These are phyloP conservation scores for Himalopsyche japonica DNA, from an alignment of 2,888 invertebrate species.

Conservation along the genomic window DNA sequence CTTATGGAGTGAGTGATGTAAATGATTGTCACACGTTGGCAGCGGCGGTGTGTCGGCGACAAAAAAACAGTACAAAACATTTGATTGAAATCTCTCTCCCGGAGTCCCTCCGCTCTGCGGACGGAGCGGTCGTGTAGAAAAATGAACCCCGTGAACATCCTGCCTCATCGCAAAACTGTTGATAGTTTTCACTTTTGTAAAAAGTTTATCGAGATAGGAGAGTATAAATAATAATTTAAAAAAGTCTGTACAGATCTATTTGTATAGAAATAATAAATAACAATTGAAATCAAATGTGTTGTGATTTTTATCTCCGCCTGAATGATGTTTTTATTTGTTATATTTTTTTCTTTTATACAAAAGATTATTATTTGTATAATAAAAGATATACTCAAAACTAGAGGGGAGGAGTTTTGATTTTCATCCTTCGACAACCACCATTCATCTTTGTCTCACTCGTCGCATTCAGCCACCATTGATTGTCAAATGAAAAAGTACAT, in stretches of 20 bases:
- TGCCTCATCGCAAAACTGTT: constrained; percentile 47
- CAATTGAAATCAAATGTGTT: constrained; percentile 53
- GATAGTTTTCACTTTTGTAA: constrained; percentile 65
- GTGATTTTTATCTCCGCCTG: constrained; percentile 29
- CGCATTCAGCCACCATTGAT: too few species aligned
- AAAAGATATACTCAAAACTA: constrained; percentile 9
- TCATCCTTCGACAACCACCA: constrained; percentile 1
- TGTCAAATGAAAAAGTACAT: too few species aligned
- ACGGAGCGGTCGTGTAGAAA: neutral
- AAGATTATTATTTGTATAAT: constrained; percentile 24
- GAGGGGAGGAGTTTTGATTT: constrained; percentile 20
- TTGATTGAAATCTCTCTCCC: neutral
- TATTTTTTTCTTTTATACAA: constrained; percentile 22
- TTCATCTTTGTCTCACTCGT: too few species aligned
- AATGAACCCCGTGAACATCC: neutral
- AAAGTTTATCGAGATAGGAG: constrained; percentile 61
- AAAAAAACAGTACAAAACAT: constrained; percentile 2
- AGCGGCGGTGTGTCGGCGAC: neutral
- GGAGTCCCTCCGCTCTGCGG: neutral
- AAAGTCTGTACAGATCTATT: constrained; percentile 66
- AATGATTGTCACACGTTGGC: neutral
- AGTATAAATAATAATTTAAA: constrained; percentile 59
- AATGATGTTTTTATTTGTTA: constrained; percentile 16
- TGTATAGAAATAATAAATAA: constrained; percentile 66
- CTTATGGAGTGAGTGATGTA: neutral